Conservation (phyloP, 2,113 vertebrate genomes). For the Hemiprocne comata region DNA sequence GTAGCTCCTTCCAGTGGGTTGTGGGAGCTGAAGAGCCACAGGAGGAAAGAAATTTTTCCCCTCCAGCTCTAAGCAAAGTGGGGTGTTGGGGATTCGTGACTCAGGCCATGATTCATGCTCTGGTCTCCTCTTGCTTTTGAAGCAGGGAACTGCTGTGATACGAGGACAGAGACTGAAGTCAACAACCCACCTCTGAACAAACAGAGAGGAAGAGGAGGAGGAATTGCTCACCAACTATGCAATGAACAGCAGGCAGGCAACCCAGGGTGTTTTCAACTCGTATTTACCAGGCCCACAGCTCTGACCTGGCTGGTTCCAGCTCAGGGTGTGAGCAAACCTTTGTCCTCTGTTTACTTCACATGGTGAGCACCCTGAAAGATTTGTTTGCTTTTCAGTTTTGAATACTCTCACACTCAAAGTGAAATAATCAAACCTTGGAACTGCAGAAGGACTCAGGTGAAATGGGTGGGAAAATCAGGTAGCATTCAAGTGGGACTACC, state of each 20-base stretch:
- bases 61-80: background rate
- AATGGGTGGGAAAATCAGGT: background rate
- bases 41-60: background rate
- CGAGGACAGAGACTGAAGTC: background rate
- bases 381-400: conserved; percentile 23
- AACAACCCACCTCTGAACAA: background rate
- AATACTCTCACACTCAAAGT: background rate
- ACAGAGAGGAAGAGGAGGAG: background rate
- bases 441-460: background rate
- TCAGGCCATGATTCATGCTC: conserved; percentile 31
- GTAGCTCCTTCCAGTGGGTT: background rate
- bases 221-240: background rate
- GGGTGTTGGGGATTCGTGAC: background rate
- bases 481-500: background rate
- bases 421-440: background rate
- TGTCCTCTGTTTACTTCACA: background rate
- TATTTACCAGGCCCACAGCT: background rate
- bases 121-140: background rate
- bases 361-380: background rate
- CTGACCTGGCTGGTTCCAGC: background rate
- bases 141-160: background rate
- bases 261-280: background rate
- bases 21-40: background rate
- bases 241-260: background rate
- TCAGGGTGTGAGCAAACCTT: background rate